Evolutionary conservation across 1,140 invertebrate genomes (phyloP).

Genomic region (Lordiphosa stackelbergi): DNA sequence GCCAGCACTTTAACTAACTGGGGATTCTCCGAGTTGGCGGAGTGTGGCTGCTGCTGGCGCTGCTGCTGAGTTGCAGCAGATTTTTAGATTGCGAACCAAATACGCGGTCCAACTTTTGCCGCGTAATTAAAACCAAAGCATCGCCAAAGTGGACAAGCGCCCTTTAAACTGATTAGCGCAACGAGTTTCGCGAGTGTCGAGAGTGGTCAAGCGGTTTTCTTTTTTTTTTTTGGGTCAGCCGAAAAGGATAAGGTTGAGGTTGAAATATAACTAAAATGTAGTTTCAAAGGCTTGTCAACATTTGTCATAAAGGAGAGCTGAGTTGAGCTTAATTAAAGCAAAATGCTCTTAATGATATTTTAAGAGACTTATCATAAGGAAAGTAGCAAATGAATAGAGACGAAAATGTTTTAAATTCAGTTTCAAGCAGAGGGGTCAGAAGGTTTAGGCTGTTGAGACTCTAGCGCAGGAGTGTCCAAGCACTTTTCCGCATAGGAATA

Average conservation of each 20-base stretch:
- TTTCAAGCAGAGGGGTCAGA: too few species aligned
- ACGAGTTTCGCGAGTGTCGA: constrained; percentile 39
- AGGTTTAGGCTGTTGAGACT: too few species aligned
- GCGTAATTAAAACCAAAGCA: constrained; percentile 75
- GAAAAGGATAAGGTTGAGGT: constrained; percentile 2
- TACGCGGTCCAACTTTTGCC: constrained; percentile 62
- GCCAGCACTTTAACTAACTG: constrained; percentile 71
- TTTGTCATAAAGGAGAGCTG: constrained; percentile 1
- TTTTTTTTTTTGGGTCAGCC: constrained; percentile 7
- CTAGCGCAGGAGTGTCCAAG: too few species aligned
- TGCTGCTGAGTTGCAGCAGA: constrained; percentile 15
- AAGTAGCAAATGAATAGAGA: too few species aligned
- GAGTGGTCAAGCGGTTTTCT: constrained; percentile 32
- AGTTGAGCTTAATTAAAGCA: too few species aligned
- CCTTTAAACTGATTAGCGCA: constrained; percentile 69
- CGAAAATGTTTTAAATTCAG: too few species aligned
- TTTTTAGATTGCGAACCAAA: constrained; percentile 32
- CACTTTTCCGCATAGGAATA: too few species aligned
- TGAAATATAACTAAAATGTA: constrained; percentile 9
- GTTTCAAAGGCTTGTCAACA: constrained; percentile 2
- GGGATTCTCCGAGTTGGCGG: constrained; percentile 25
- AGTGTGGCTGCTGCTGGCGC: constrained; percentile 9
- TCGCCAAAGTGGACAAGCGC: constrained; percentile 69
- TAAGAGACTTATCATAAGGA: too few species aligned
- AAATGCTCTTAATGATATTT: too few species aligned